phyloP scores from a whole-genome alignment of 1,140 invertebrate genomes.

The Polypedilum vanderplanki region DNA sequence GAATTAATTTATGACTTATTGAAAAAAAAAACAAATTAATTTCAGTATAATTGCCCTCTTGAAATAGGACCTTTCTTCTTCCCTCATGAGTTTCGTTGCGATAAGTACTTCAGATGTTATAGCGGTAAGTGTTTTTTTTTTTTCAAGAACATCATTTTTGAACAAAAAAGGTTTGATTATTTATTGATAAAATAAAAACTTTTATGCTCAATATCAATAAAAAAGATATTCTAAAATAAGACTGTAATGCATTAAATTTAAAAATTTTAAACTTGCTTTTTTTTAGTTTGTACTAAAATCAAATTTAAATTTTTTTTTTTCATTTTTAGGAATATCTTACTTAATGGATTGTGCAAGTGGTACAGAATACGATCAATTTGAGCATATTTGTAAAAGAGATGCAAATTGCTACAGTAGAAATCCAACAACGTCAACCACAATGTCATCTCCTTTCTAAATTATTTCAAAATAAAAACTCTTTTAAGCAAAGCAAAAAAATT shows the following conservation, averaged over 20 bases:
- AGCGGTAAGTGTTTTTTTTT: background rate
- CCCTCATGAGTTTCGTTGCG: background rate
- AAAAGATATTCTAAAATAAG: too few relatives aligned
- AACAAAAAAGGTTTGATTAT: too few relatives aligned
- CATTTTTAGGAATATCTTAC: background rate
- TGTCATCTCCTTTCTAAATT: too few relatives aligned
- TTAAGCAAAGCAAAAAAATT: too few relatives aligned
- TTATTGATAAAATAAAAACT: background rate
- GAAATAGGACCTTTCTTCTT: background rate
- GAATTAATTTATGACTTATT: background rate
- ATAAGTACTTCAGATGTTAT: background rate
- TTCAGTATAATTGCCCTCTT: background rate
- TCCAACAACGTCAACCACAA: background rate
- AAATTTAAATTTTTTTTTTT: too few relatives aligned
- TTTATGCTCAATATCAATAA: too few relatives aligned
- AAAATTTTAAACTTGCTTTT: too few relatives aligned
- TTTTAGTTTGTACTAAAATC: too few relatives aligned
- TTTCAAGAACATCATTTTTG: background rate
- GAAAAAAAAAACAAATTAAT: background rate
- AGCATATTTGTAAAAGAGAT: background rate
- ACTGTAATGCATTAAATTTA: too few relatives aligned
- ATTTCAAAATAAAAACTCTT: too few relatives aligned
- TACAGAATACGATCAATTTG: background rate
- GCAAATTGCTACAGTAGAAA: background rate
- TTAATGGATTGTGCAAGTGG: background rate